Conservation (phyloP, 2,797 vertebrate species). For the Carduelis carduelis region DNA sequence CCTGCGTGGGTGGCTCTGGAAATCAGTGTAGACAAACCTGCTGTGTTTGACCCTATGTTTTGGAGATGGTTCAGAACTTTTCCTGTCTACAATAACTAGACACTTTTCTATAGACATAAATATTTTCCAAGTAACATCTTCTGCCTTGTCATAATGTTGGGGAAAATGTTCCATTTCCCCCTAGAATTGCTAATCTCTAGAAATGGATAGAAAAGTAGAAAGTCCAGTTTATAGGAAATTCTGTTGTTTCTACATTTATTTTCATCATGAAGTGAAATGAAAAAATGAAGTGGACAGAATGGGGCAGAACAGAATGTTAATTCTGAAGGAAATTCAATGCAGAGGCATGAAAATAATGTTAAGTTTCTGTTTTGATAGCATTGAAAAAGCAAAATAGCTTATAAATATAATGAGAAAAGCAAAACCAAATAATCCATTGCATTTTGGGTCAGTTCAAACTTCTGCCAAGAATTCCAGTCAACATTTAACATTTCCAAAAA, state of each 20-base stretch:
- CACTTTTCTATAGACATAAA: accelerated
- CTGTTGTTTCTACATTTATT: constrained; percentile 32
- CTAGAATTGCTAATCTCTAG: background rate
- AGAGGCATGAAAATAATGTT: constrained; percentile 13
- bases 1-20: background rate
- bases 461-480: constrained; percentile 41
- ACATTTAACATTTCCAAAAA: constrained; percentile 31
- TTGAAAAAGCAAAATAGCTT: constrained; percentile 1
- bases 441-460: constrained; percentile 13
- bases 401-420: constrained; percentile 38
- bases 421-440: constrained; percentile 16
- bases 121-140: background rate
- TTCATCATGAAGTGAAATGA: constrained; percentile 29
- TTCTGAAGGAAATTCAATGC: constrained; percentile 22
- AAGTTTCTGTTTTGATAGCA: constrained; percentile 11
- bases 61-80: background rate
- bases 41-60: background rate
- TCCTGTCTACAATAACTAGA: background rate
- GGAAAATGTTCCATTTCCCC: background rate
- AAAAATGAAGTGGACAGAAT: constrained; percentile 10
- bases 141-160: background rate
- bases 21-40: background rate
- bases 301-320: constrained; percentile 32
- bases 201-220: background rate
- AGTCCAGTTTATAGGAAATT: constrained; percentile 7